Base-by-base conservation (phyloP, 2,888 invertebrate genomes). In the Eupithecia dodoneata region DNA sequence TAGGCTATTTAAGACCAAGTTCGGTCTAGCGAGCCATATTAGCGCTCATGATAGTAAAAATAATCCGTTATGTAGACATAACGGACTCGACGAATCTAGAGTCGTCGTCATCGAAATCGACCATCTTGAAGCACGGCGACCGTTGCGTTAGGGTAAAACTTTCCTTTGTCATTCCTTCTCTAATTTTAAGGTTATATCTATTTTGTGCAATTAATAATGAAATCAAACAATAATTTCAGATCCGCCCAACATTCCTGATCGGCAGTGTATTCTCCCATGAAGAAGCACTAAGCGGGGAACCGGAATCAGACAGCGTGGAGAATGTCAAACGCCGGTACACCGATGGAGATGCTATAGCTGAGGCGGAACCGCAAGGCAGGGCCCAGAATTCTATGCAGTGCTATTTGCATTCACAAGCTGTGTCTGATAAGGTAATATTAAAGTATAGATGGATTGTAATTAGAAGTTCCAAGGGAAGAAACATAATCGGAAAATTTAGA, bases 351-450 rank as follows among this genome's bases (percentile, higher is more conserved):
- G 87, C 87, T 9, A 82, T 83, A 0, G 85, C 84, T 0, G 94
- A 94, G 9, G 85, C 81, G 73, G 93, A 94, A 59, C 90, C 92
- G 0, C 81, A 82, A 0, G 90, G 91, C 30, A 70, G 81, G 1
- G 91, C 89, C 3, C 95, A 95, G 78, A 89, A 89, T 47, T 92
- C 94, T 0, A 95, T 96, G 94, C 96, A 96, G 82, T 90, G 92
- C 81, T 96, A 95, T 81, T 85, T 96, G 6, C 91, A 92, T 13
- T 81, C 90, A 0, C 96, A 96, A 84, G 93, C 93, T 4, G 93
- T 96, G 0, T 82, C 95, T 0, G 96, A 96, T 82, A 97, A 98
- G 96, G 95, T 96, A 65, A 72, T 18, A 59, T 59, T 9, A 9
- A 59, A 18, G 9, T 18, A 55, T 55, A 55, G n/a, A 55, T n/a